Evolutionary conservation across 2,888 invertebrate genomes (phyloP), one percentile per base, ranked within the genome.

Genomic region (Thera obeliscata): DNA sequence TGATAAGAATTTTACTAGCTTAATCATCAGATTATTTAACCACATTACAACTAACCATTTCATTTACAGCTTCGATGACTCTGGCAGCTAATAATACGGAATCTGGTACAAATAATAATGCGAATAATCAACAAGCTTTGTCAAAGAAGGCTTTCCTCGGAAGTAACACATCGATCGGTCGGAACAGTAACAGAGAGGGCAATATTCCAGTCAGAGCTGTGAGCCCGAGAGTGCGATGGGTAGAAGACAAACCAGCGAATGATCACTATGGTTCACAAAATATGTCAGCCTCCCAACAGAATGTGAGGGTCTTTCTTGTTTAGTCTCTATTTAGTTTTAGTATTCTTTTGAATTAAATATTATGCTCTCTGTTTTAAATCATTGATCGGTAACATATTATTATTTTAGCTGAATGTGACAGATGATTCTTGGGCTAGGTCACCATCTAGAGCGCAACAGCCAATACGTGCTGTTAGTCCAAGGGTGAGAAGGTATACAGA

Each of bases 11-110:
- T 5, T 9, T 9, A 46, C 9, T 38, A 46, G 8, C 7, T 46
- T 9, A 9, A 46, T 41, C 43, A 46, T 9, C 43, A 22, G 22
- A 22, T 22, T 22, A 46, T 46, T 2, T 9, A 46, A 46, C 43
- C 9, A 9, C 43, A 46, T 46, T 46, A 46, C 6, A 46, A 46
- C 22, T 41, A 12, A 56, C 22, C 36, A 49, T 58, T 59, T 48
- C 35, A 56, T 56, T 95, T 94, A 55, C 94, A 96, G 96, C 96
- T 83, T 96, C 96, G 78, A 95, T 96, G 88, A 96, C 96, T 78
- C 95, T 96, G 84, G 94, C 95, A 83, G 94, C 94, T 86, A 94
- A 94, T 84, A 95, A 95, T 75, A 90, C 94, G 81, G 95, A 95
- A 81, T 91, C 93, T 75, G 91, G 86, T 74, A 82, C 91, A 78